Evolutionary conservation across 2,113 vertebrate species (phyloP), one percentile per base, ranked within the genome.

Genomic region (Numida meleagris): DNA sequence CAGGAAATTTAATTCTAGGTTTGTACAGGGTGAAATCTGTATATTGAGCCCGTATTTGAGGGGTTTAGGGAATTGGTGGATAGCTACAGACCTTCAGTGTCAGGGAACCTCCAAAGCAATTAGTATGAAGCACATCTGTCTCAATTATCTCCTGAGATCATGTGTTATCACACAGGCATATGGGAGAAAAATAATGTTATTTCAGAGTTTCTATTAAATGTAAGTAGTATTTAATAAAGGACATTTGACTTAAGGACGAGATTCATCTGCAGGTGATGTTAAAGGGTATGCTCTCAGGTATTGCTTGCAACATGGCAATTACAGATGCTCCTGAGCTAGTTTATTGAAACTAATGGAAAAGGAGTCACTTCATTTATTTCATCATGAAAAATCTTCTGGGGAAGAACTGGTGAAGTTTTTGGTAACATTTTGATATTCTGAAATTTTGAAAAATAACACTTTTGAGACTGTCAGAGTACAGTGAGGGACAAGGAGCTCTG

Each of bases 71-170:
- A 94, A 76, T 16, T 95, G 50, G n/a, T 71, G 84, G 46, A 61
- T 93, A 84, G 38, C 90, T 94, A 48, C 51, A 93, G 84, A 90
- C 71, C 84, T 92, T 79, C 63, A 38, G 94, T 85, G 84, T 91
- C 91, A 46, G 59, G 87, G 87, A 87, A 67, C 38, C 82, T 95
- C 91, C 72, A 91, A 95, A 95, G 94, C 87, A 96, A 96, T 96
- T 96, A 95, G 71, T 70, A 24, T 40, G 73, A 79, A 89, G 34
- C 42, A 85, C 67, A 87, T 66, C 84, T 94, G 87, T 82, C 84
- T 94, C 45, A 50, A 45, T 92, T 94, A 70, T 77, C 89, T 91
- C 89, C 75, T 70, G 87, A 91, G 89, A 84, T 89, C 67, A 70
- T 77, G 50, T 77, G 29, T 25, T 67, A 95, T 53, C 79, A 42